Evolutionary conservation across 2,888 invertebrate genomes (phyloP).

Genomic region (Copidosoma aretas): DNA sequence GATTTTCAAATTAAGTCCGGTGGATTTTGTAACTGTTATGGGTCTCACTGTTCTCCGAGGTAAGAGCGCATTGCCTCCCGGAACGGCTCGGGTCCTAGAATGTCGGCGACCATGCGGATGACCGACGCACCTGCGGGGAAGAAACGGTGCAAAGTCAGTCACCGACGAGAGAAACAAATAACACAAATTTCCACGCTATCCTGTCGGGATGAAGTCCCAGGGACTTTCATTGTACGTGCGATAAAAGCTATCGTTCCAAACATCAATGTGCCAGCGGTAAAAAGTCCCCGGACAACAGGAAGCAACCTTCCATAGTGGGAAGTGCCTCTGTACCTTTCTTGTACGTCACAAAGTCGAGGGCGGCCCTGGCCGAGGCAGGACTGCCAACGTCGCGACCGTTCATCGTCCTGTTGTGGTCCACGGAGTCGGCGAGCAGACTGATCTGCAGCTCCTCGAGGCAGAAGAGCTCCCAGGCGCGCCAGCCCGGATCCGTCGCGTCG

Average conservation of each 20-base stretch:
- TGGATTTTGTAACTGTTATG: no score
- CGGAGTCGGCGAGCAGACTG: constrained; percentile 60
- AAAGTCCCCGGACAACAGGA: no score
- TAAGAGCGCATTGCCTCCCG: constrained; percentile 46
- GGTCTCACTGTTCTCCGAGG: constrained; percentile 45
- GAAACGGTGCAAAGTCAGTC: no score
- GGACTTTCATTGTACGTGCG: no score
- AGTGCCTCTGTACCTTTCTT: constrained; percentile 72
- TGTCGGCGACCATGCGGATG: constrained; percentile 49
- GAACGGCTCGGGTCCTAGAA: constrained; percentile 44
- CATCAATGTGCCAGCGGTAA: no score
- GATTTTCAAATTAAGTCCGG: no score
- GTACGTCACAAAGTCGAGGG: constrained; percentile 70
- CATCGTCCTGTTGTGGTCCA: constrained; percentile 65
- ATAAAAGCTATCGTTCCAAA: no score
- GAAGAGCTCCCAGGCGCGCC: constrained; percentile 66
- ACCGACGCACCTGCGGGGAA: constrained; percentile 46
- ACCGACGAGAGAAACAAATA: no score
- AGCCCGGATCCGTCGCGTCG: constrained; percentile 55
- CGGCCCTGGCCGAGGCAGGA: constrained; percentile 64
- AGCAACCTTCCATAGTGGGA: no score
- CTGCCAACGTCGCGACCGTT: constrained; percentile 64
- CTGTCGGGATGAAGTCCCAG: no score
- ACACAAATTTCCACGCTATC: no score
- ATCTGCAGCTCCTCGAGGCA: constrained; percentile 63